Base-by-base conservation (phyloP, 2,113 vertebrate species). In the Nothobranchius furzeri region DNA sequence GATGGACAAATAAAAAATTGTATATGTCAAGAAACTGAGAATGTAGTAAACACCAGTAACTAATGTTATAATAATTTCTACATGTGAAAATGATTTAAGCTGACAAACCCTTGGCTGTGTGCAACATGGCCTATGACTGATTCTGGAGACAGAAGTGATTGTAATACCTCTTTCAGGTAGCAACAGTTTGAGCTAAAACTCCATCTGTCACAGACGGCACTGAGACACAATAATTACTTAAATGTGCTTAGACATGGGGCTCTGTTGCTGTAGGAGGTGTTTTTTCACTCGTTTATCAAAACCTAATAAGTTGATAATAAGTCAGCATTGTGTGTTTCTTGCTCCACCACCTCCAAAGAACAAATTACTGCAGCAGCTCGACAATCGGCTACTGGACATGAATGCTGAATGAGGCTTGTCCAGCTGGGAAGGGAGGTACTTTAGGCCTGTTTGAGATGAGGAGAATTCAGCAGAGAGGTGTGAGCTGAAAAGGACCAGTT, bases 391-490 rank as follows among this genome's bases (percentile, higher is more conserved):
- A 25, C 67, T 60, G 62, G 43, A 70, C 37, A 37, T 64, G 62
- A 60, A 68, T 55, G 47, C 52, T 50, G 47, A 71, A 57, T 24
- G 35, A 60, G 58, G 42, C 42, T 30, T 55, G 73, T 45, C 60
- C 51, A 43, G 71, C 47, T 61, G 70, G 59, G 46, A 69, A 53
- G 40, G 48, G 1, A 25, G 43, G 60, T 48, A 35, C 62, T 56
- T 68, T 49, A 53, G 55, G 20, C 14, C 52, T 47, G 36, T 51
- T 48, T 52, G 59, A 78, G 52, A 66, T 45, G 15, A 58, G 60
- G 52, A 62, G 49, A 74, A 64, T 40, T 59, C 12, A 64, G 51
- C 15, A 63, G 64, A 60, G 57, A 67, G 54, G 46, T 65, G 54
- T 35, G 17, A 64, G 47, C n/a, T 48, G 37, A 70, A 68, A 57